These are phyloP conservation scores for Chironomus riparius DNA, from an alignment of 2,888 invertebrate genomes.

Conservation along the genomic window DNA sequence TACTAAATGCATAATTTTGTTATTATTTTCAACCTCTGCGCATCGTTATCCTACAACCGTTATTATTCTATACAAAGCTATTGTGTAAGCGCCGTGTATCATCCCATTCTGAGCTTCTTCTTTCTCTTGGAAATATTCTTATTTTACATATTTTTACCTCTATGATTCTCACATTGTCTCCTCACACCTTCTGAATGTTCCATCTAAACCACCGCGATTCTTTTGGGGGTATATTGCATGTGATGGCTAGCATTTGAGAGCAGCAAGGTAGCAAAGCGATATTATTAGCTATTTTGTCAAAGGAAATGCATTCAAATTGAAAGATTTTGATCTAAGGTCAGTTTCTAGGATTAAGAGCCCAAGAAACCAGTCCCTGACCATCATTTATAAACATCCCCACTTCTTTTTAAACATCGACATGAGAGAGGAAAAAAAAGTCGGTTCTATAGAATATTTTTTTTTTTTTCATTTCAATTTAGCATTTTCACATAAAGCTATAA, in stretches of 20 bases:
- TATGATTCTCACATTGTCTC: neutral
- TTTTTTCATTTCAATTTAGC: constrained; percentile 27
- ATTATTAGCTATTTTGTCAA: too few relatives aligned
- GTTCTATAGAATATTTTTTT: neutral
- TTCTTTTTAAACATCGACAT: neutral
- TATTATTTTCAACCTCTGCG: constrained; percentile 23
- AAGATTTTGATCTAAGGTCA: too few relatives aligned
- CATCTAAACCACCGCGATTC: neutral
- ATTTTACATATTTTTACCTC: too few relatives aligned
- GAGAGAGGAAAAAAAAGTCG: neutral
- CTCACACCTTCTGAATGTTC: neutral
- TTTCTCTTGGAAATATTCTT: neutral
- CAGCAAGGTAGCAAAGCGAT: too few relatives aligned
- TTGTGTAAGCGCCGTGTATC: neutral
- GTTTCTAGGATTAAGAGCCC: too few relatives aligned
- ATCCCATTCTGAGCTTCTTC: neutral
- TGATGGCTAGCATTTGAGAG: too few relatives aligned
- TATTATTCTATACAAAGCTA: neutral
- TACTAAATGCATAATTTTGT: constrained; percentile 25
- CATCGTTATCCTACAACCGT: neutral
- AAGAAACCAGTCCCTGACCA: too few relatives aligned
- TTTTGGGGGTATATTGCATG: too few relatives aligned
- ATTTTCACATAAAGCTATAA: constrained; percentile 26
- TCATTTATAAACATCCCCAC: too few relatives aligned
- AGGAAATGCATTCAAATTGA: too few relatives aligned